Percentiles rank a stretch among this genome's conserved stretches.
These are phyloP conservation scores for Megathymus violae DNA, from an alignment of 1,140 invertebrate species.

Conservation along the genomic window DNA sequence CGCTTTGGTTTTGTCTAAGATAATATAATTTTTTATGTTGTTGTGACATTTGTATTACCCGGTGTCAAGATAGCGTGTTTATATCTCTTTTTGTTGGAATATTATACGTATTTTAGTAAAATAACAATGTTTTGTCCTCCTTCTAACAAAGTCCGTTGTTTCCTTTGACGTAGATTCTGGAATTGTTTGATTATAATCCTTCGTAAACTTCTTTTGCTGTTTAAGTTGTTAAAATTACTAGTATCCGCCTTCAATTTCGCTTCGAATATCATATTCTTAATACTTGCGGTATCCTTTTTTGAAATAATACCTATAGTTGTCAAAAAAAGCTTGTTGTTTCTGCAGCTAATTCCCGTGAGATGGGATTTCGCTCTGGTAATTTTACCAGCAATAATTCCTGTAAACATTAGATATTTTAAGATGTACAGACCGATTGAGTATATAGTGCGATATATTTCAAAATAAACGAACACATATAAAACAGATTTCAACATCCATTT, in stretches of 20 bases:
- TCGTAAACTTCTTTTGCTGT: not conserved
- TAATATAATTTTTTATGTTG: not conserved
- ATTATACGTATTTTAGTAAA: not conserved
- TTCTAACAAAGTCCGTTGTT: not conserved
- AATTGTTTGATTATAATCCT: constrained; percentile 1
- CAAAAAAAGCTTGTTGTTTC: no score
- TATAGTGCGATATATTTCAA: no score
- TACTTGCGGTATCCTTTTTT: not conserved
- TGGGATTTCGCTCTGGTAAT: no score
- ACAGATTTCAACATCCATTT: no score
- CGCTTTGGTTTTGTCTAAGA: not conserved
- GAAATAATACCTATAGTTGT: no score
- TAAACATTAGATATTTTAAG: no score
- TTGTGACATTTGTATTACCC: not conserved
- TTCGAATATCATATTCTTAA: not conserved
- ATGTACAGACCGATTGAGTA: no score
- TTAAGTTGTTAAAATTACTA: not conserved
- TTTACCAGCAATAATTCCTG: no score
- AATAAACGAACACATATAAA: no score
- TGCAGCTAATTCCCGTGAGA: no score
- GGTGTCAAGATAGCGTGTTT: not conserved
- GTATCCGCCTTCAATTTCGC: not conserved
- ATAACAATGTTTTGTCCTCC: not conserved
- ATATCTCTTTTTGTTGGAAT: not conserved
- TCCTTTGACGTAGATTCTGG: constrained; percentile 2